These are phyloP conservation scores for Eptatretus atami DNA, from an alignment of 2,797 vertebrate genomes.

Conservation along the genomic window DNA sequence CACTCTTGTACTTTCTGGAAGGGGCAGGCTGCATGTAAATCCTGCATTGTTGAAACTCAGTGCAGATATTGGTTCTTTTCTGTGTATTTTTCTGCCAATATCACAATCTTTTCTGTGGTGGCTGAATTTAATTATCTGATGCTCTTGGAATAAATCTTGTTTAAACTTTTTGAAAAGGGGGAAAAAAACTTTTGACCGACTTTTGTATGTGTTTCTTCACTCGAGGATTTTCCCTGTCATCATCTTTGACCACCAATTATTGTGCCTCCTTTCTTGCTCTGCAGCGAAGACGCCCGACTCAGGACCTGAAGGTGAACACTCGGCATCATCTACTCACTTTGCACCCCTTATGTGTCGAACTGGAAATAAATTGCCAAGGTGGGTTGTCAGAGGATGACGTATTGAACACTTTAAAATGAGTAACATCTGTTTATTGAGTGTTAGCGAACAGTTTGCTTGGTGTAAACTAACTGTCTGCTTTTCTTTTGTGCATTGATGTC, in stretches of 20 bases:
- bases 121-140: too few species aligned
- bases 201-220: background rate
- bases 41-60: too few species aligned
- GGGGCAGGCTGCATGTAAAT: too few species aligned
- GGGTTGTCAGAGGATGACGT: conserved; percentile 6
- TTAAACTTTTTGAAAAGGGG: background rate
- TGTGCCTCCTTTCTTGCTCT: conserved; percentile 12
- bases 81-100: too few species aligned
- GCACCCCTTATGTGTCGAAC: conserved; percentile 47
- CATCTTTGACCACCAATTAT: background rate
- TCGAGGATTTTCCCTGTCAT: background rate
- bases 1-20: too few species aligned
- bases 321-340: conserved; percentile 75
- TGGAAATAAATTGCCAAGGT: conserved; percentile 80
- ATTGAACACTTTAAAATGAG: too few species aligned
- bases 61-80: too few species aligned
- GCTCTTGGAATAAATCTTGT: background rate
- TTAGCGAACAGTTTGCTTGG: too few species aligned
- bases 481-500: conserved; percentile 7
- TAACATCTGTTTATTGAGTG: too few species aligned
- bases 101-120: too few species aligned
- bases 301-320: conserved; percentile 66
- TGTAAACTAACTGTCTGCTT: too few species aligned
- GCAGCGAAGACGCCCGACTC: conserved; percentile 63
- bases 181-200: background rate